Evolutionary conservation across 2,797 vertebrate species (phyloP).

Genomic region (Myiothlypis chrysogaster): DNA sequence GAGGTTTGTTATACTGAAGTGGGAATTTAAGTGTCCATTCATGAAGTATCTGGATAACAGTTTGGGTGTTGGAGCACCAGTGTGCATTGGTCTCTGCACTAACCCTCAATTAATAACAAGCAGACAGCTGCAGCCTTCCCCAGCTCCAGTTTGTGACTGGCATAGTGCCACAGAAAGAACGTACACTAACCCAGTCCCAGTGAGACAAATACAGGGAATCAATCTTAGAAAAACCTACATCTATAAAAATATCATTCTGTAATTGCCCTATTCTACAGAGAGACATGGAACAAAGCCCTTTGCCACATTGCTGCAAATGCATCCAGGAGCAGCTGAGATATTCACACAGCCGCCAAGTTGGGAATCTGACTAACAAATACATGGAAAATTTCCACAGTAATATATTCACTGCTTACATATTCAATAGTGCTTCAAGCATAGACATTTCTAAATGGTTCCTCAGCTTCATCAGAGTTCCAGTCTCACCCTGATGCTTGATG

Average conservation of each 20-base stretch:
- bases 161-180: background rate
- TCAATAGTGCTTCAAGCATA: conserved; percentile 13
- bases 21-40: conserved; percentile 7
- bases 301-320: conserved; percentile 22
- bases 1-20: background rate
- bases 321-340: conserved; percentile 44
- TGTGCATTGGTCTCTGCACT: background rate
- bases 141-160: conserved; percentile 27
- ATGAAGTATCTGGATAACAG: conserved; percentile 4
- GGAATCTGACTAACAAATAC: conserved; percentile 61
- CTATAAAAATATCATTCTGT: conserved; percentile 1
- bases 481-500: background rate
- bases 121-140: conserved; percentile 44
- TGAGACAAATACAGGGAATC: conserved; percentile 6
- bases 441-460: conserved; percentile 24
- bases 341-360: background rate
- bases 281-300: conserved; percentile 13
- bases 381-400: conserved; percentile 49
- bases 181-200: background rate
- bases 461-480: background rate
- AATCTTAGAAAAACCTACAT: conserved; percentile 21
- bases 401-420: conserved; percentile 52
- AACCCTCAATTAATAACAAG: conserved; percentile 18
- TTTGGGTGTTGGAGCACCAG: background rate
- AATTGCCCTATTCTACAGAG: background rate